Evolutionary conservation across 1,140 invertebrate species (phyloP).

Genomic region (Dysdera silvatica): DNA sequence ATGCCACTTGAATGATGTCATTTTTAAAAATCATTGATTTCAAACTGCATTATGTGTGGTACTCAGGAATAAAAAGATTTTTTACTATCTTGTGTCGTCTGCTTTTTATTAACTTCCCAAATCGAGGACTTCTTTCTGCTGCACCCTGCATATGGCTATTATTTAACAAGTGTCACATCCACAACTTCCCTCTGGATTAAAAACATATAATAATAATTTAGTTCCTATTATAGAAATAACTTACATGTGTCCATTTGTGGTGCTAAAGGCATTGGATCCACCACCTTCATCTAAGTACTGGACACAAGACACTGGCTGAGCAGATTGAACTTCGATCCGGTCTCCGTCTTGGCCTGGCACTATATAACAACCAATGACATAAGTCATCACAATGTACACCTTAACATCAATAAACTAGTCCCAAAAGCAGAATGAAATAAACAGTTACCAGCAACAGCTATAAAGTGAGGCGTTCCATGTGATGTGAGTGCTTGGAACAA

Average conservation of each 20-base stretch:
- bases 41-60: no score
- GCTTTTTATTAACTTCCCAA: no score
- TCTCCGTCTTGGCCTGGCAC: conserved; percentile 19
- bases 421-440: not conserved
- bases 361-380: not conserved
- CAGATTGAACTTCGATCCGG: conserved; percentile 13
- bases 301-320: conserved; percentile 8
- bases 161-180: no score
- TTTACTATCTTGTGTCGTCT: no score
- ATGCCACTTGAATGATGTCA: no score
- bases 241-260: conserved; percentile 20
- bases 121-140: no score
- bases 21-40: no score
- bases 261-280: conserved; percentile 15
- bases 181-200: no score
- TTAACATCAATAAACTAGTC: not conserved
- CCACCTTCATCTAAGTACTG: conserved; percentile 27
- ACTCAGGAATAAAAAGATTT: no score
- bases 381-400: not conserved
- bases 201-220: not conserved
- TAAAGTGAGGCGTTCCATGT: conserved; percentile 15
- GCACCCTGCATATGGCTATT: no score
- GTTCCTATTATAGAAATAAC: not conserved
- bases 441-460: conserved; percentile 17
- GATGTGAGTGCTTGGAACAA: conserved; percentile 19